Base-by-base conservation (phyloP, 2,797 vertebrate genomes). In the Scarus forsteni region DNA sequence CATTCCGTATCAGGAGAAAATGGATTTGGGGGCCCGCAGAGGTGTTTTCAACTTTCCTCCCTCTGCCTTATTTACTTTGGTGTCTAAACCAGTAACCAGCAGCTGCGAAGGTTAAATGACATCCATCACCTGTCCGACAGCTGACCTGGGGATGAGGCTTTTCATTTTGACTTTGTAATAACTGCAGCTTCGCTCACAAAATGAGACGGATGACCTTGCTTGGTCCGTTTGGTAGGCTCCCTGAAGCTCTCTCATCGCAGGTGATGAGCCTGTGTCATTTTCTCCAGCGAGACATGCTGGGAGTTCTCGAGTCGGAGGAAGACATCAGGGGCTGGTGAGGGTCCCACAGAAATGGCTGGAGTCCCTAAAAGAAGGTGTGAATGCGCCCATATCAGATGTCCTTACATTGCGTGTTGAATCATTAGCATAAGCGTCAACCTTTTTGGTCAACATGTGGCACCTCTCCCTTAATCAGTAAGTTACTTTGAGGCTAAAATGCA, bases 111-210 rank as follows among this genome's bases (percentile, higher is more conserved):
- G 89, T 90, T 87, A 88, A 89, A 86, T 82, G 85, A 88, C 89
- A 91, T 91, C 91, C 87, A 90, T 93, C 92, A 91, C 1, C 81
- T 87, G 86, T 87, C 88, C 81, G 85, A 62, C 85, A 1, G 78
- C 78, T 82, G 87, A 89, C 86, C 89, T 7, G 64, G 80, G 86
- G 82, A 92, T 82, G 89, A 89, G 79, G 81, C 86, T 91, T 86
- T 89, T 89, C 90, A 91, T 91, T 91, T 77, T 83, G 86, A 88
- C 88, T 88, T 85, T 87, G 87, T 92, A 91, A 92, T 92, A 92
- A 88, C 90, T 78, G 80, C 78, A 27, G 86, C 85, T 86, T 74
- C 61, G 39, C 84, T 81, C 82, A 5, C 84, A 83, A 87, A 89
- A 90, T 91, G 88, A 90, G 89, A 93, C 77, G 68, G 86, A 91